Conservation (phyloP, 2,797 vertebrate genomes). For the Siniperca scherzeri region DNA sequence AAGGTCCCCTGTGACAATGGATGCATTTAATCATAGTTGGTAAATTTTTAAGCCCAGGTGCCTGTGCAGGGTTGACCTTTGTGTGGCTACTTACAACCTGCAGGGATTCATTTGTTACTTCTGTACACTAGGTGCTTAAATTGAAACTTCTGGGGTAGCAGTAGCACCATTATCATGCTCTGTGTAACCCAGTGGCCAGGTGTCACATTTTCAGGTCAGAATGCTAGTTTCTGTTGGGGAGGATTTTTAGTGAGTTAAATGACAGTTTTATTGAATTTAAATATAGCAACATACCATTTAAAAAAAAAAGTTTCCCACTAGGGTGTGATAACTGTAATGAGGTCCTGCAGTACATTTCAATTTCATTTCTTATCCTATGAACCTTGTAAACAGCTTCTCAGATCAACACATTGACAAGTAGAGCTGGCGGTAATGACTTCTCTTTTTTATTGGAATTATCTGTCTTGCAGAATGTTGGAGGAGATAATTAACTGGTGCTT, state of each 20-base stretch:
- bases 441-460: slow-evolving; percentile 70
- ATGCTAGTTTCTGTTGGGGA: background rate
- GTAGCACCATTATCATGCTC: background rate
- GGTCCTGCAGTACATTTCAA: slow-evolving; percentile 67
- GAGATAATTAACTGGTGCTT: slow-evolving; percentile 84
- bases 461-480: slow-evolving; percentile 74
- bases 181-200: background rate
- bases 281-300: slow-evolving; percentile 8
- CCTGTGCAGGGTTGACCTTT: slow-evolving; percentile 45
- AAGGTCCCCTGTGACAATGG: slow-evolving; percentile 32
- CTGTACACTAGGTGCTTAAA: background rate
- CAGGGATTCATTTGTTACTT: slow-evolving; percentile 39
- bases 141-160: slow-evolving; percentile 3
- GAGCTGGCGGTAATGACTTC: slow-evolving; percentile 72
- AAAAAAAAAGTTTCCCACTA: slow-evolving; percentile 21
- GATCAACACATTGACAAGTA: slow-evolving; percentile 77
- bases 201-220: slow-evolving; percentile 14
- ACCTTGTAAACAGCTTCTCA: slow-evolving; percentile 77
- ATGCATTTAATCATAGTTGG: slow-evolving; percentile 47
- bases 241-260: background rate
- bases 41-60: slow-evolving; percentile 26
- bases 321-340: slow-evolving; percentile 55
- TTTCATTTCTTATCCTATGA: slow-evolving; percentile 68
- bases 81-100: slow-evolving; percentile 20
- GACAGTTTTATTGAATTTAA: slow-evolving; percentile 27